Evolutionary conservation across 1,140 invertebrate genomes (phyloP), one percentile per base, ranked within the genome.

Genomic region (Branchinecta lindahli): DNA sequence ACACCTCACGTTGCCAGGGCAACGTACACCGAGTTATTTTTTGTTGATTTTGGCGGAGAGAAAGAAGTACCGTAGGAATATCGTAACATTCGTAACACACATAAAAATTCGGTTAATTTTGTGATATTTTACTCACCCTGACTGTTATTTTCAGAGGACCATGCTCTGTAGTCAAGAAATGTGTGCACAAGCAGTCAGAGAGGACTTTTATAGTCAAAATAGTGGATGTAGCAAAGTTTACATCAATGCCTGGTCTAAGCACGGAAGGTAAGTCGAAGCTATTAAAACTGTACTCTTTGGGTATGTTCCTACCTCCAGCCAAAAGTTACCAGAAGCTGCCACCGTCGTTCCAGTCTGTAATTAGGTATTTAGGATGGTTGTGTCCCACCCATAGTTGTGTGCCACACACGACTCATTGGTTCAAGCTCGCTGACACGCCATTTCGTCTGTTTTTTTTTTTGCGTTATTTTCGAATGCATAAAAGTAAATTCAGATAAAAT

Each of bases 141-240:
- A 18, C 3, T 44, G 33, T 46, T 80, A 33, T 73, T 86, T 87
- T 46, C 83, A 99, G 96, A 83, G 96, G 96, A 73, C 94, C 96
- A 75, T 98, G 96, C 83, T 97, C 94, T 78, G 86, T 97, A 75
- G 93, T 98, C 46, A 84, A 94, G 76, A 85, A 94, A 82, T 98
- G 96, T 82, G 88, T 96, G 75, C 94, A 98, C 81, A 84, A 92
- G 72, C 91, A 95, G 77, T 97, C 93, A 9, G 87, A 86, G 45
- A 92, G 96, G 79, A 92, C 93, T 77, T 98, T 96, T 84, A 95
- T 95, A 72, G 95, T 98, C 71, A 98, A 98, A 85, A 96, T 98
- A 75, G 92, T 99, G 72, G 95, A 98, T 83, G 94, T 98, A 33
- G 92, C 92, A 74, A 94, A 94, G 78, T 97, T 97, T 79, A 96